These are phyloP conservation scores for Mola mola DNA, from an alignment of 2,113 vertebrate species.

Conservation along the genomic window DNA sequence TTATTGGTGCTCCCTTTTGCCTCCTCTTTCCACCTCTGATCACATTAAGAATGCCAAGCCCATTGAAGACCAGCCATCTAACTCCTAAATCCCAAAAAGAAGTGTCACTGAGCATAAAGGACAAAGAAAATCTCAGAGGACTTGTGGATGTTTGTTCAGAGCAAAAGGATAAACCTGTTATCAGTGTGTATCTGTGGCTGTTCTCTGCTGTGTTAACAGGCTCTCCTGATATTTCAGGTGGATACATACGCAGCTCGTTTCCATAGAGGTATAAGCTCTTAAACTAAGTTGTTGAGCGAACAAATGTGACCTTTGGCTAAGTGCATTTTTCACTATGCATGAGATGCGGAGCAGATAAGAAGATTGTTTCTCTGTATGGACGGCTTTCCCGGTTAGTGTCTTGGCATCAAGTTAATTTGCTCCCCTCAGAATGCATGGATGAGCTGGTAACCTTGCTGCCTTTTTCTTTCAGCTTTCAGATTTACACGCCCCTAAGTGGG, in stretches of 20 bases:
- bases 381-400: not conserved
- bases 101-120: not conserved
- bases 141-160: slow-evolving; percentile 1
- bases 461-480: not conserved
- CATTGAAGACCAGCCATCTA: slow-evolving; percentile 9
- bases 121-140: slow-evolving; percentile 1
- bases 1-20: slow-evolving; percentile 3
- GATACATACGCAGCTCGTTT: not conserved
- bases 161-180: not conserved
- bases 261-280: slow-evolving; percentile 9
- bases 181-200: slow-evolving; percentile 1
- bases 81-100: not conserved
- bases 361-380: not conserved
- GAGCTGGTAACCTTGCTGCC: not conserved
- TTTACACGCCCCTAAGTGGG: no score
- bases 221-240: slow-evolving; percentile 4
- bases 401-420: not conserved
- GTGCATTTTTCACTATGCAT: slow-evolving; percentile 19
- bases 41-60: slow-evolving; percentile 9
- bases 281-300: slow-evolving; percentile 13
- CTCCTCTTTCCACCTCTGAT: not conserved
- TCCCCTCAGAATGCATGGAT: not conserved
- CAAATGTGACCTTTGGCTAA: slow-evolving; percentile 14
- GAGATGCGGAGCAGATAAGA: not conserved
- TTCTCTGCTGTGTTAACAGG: not conserved